Conservation (phyloP, 2,888 invertebrate genomes). For the Abrostola tripartita region DNA sequence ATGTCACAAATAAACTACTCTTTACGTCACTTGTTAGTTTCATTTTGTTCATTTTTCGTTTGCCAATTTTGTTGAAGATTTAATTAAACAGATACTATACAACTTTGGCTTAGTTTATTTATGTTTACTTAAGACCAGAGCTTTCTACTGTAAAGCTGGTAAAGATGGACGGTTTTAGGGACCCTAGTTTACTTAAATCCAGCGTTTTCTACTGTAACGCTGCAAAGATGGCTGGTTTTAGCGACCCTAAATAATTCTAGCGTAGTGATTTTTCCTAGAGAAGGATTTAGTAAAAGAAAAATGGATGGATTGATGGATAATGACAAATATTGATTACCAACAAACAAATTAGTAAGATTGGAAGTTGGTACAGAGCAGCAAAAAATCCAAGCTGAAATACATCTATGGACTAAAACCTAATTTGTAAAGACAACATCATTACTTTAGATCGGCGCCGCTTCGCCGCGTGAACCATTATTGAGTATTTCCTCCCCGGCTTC, state of each 20-base stretch:
- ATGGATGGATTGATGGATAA: too few species aligned
- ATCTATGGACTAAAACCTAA: neutral
- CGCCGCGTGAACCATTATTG: neutral
- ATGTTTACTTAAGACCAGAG: too few species aligned
- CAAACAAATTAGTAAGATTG: neutral
- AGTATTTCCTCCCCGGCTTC: neutral
- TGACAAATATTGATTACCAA: too few species aligned
- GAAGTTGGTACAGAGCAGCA: neutral
- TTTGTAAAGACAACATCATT: neutral
- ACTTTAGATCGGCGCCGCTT: conserved; percentile 1
- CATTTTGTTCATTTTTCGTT: conserved; percentile 1
- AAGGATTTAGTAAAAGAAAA: too few species aligned
- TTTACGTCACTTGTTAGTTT: conserved; percentile 16
- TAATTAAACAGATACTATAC: neutral
- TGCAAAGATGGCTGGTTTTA: too few species aligned
- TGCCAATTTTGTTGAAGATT: neutral
- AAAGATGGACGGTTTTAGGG: too few species aligned
- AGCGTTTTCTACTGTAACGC: too few species aligned
- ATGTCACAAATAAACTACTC: conserved; percentile 16
- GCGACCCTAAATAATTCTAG: too few species aligned
- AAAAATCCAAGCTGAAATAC: neutral
- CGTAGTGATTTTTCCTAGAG: too few species aligned
- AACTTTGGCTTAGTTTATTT: too few species aligned
- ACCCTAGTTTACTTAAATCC: too few species aligned
- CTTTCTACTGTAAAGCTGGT: too few species aligned